Base-by-base conservation (phyloP, 2,888 invertebrate species). In the Cerceris ruficornis region DNA sequence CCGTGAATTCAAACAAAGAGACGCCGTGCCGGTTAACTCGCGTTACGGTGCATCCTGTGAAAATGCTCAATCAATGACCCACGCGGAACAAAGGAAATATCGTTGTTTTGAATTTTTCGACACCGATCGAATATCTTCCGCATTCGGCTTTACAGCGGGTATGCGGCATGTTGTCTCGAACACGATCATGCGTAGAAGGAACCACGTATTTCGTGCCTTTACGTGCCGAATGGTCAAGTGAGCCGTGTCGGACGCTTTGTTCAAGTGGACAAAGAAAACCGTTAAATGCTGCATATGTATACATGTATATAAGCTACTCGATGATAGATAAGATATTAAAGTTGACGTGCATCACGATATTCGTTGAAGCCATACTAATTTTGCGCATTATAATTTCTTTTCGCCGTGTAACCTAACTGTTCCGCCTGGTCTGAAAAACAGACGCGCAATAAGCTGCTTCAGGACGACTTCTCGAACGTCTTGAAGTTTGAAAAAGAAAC, bases 161-260 rank as follows among this genome's bases (percentile, higher is more conserved):
- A 67, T 81, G 80, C 80, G 69, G 67, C 69, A 81, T 17, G 62
- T 68, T 77, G 60, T 55, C 62, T 72, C 43, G 59, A 70, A 68
- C 58, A 41, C 64, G 80, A 73, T 81, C 81, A 81, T 81, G 80
- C 81, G 81, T 80, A 81, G 46, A 76, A 80, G 75, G 42, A 65
- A 59, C 69, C 50, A 41, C 43, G 61, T 41, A 42, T 57, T 64
- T 54, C 54, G 17, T 41, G 15, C 62, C 50, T 61, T 49, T 28
- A 28, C 17, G 13, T 50, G 42, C 11, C 11, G 42, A 70, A 64
- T 42, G 66, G 76, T 54, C 54, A 14, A 49, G 43, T 71, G 14
- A 41, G 13, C 67, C 11, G 28, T 59, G 6, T 13, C 6, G 41
- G 9, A 15, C 13, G 46, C 28, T 54, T 66, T 64, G 52, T 76